phyloP scores from a whole-genome alignment of 2,888 invertebrate species.

The Diadromus collaris region DNA sequence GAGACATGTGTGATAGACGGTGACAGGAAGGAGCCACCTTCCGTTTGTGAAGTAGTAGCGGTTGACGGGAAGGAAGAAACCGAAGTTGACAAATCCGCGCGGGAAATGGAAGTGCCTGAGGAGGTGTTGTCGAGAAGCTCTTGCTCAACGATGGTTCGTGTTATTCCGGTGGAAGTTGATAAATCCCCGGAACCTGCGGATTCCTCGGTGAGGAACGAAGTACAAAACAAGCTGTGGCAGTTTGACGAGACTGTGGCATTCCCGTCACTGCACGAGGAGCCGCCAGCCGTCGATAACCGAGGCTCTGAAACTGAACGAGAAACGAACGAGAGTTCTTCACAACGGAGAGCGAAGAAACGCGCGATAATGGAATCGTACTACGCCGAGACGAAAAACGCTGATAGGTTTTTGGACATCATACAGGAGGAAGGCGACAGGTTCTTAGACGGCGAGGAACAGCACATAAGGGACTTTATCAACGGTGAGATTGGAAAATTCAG shows the following conservation, averaged over 20 bases:
- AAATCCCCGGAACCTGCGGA: conserved; percentile 37
- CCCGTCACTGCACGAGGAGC: conserved; percentile 63
- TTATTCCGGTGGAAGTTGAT: conserved; percentile 52
- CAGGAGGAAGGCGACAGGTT: conserved; percentile 88
- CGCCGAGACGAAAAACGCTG: conserved; percentile 83
- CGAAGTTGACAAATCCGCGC: conserved; percentile 65
- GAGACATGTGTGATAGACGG: conserved; percentile 13
- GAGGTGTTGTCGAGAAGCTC: conserved; percentile 68
- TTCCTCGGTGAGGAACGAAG: conserved; percentile 72
- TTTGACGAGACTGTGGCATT: conserved; percentile 75
- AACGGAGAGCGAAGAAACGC: conserved; percentile 81
- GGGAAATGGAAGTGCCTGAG: conserved; percentile 32
- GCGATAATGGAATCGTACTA: conserved; percentile 83
- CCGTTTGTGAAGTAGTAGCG: conserved; percentile 14
- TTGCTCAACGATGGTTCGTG: conserved; percentile 18
- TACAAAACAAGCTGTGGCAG: conserved; percentile 73
- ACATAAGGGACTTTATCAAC: conserved; percentile 81
- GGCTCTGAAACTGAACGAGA: conserved; percentile 49
- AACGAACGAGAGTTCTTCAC: conserved; percentile 62
- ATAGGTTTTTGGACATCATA: conserved; percentile 88
- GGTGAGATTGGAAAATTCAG: conserved; percentile 81
- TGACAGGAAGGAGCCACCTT: conserved; percentile 2
- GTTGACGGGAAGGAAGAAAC: conserved; percentile 62
- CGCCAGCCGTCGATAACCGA: conserved; percentile 55
- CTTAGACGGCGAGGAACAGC: conserved; percentile 81